Evolutionary conservation across 2,797 vertebrate genomes (phyloP).

Genomic region (Hephaestus fuliginosus): DNA sequence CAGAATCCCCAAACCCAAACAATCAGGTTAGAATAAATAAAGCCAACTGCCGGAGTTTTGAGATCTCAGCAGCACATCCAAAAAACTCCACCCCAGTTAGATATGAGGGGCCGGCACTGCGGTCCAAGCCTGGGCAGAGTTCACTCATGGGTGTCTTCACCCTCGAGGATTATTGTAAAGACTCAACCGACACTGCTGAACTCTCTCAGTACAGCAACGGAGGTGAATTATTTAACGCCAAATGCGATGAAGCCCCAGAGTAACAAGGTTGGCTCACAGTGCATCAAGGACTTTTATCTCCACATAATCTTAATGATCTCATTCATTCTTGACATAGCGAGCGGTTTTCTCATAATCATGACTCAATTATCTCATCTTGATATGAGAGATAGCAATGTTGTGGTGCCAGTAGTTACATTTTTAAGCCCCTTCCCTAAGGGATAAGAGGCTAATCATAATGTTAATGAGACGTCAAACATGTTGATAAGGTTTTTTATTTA

Average conservation of each 20-base stretch:
- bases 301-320: conserved; percentile 20
- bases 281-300: conserved; percentile 21
- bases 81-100: conserved; percentile 63
- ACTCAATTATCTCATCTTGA: conserved; percentile 31
- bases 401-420: conserved; percentile 18
- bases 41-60: conserved; percentile 67
- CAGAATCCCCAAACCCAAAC: conserved; percentile 81
- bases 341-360: conserved; percentile 21
- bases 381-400: conserved; percentile 16
- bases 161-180: conserved; percentile 3
- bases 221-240: conserved; percentile 15
- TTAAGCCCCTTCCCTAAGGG: not conserved
- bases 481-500: not conserved
- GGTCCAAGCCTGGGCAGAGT: conserved; percentile 55
- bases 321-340: conserved; percentile 27
- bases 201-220: not conserved
- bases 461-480: conserved; percentile 25
- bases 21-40: conserved; percentile 81
- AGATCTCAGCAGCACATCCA: conserved; percentile 59
- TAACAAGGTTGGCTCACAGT: conserved; percentile 5
- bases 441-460: conserved; percentile 10
- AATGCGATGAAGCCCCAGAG: conserved; percentile 14
- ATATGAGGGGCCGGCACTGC: conserved; percentile 44
- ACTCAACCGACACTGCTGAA: not conserved
- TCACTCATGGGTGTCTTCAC: conserved; percentile 38